Evolutionary conservation across 2,113 vertebrate genomes (phyloP).

Genomic region (Brachyhypopomus gauderio): DNA sequence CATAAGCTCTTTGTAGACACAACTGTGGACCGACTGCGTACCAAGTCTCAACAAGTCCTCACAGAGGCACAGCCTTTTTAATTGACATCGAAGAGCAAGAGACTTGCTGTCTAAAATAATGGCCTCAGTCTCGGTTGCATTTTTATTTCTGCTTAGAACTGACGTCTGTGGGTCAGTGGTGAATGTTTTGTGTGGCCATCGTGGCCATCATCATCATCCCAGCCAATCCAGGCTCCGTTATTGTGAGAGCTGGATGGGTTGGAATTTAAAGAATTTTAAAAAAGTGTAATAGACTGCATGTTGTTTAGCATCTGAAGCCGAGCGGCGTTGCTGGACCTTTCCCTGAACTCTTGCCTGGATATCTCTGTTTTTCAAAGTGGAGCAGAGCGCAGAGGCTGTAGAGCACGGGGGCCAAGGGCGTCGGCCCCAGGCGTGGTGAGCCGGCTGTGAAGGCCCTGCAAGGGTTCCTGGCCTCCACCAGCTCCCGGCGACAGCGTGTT

Average conservation of each 20-base stretch:
- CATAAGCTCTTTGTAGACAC: constrained; percentile 45
- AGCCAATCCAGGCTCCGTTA: too few species aligned
- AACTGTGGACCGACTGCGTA: constrained; percentile 43
- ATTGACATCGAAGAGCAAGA: constrained; percentile 43
- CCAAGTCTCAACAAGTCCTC: constrained; percentile 46
- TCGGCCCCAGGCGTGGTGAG: neutral
- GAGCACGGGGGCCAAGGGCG: neutral
- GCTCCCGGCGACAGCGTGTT: neutral
- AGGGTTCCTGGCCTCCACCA: neutral
- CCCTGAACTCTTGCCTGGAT: neutral
- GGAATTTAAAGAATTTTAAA: too few species aligned
- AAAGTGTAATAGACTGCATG: neutral
- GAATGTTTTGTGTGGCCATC: neutral
- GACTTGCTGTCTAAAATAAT: constrained; percentile 1
- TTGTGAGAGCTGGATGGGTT: too few species aligned
- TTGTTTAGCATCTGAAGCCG: neutral
- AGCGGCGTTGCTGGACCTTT: neutral
- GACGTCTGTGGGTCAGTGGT: too few species aligned
- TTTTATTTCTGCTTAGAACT: neutral
- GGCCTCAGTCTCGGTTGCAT: constrained; percentile 24
- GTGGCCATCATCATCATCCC: too few species aligned
- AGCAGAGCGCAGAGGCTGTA: neutral
- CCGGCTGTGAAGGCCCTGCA: too few species aligned
- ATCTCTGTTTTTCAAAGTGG: neutral
- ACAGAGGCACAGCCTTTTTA: constrained; percentile 17